Conservation (phyloP, 1,140 invertebrate species). For the Teleopsis dalmanni region DNA sequence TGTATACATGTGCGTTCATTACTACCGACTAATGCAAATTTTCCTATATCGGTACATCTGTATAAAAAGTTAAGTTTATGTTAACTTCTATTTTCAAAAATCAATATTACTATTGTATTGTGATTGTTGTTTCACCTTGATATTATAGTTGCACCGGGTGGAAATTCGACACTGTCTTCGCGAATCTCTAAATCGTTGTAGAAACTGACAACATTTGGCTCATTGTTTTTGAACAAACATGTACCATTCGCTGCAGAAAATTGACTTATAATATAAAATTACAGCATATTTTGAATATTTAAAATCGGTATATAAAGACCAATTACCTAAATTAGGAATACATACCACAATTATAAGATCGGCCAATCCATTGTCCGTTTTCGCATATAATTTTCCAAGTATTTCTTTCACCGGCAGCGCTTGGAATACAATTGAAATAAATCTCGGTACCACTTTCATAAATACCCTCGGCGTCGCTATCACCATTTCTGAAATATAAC, state of each 20-base stretch:
- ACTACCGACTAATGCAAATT: slow-evolving; percentile 55
- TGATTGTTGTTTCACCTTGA: slow-evolving; percentile 48
- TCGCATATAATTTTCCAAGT: slow-evolving; percentile 78
- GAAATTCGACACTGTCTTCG: slow-evolving; percentile 67
- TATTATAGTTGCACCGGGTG: slow-evolving; percentile 60
- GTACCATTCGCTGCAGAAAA: slow-evolving; percentile 55
- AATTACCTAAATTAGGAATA: neutral
- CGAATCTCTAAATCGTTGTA: slow-evolving; percentile 67
- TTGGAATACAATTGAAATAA: slow-evolving; percentile 70
- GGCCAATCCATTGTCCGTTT: slow-evolving; percentile 72
- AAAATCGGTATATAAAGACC: neutral
- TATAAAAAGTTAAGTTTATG: neutral
- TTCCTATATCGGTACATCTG: slow-evolving; percentile 75
- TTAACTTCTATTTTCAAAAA: neutral
- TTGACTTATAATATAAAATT: neutral
- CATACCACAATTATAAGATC: slow-evolving; percentile 65
- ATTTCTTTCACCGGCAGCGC: slow-evolving; percentile 67
- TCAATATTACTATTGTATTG: neutral
- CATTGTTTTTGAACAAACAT: slow-evolving; percentile 66
- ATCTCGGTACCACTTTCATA: slow-evolving; percentile 74
- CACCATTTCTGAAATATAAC: slow-evolving; percentile 23
- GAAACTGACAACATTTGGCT: slow-evolving; percentile 71
- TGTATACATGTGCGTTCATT: slow-evolving; percentile 59
- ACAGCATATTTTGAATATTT: neutral
- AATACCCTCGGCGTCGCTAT: slow-evolving; percentile 43